A percentile compares a stretch with the other conserved stretches of the same genome.
Conservation (phyloP, 1,140 invertebrate species). For the Stratiolaelaps scimitus region DNA sequence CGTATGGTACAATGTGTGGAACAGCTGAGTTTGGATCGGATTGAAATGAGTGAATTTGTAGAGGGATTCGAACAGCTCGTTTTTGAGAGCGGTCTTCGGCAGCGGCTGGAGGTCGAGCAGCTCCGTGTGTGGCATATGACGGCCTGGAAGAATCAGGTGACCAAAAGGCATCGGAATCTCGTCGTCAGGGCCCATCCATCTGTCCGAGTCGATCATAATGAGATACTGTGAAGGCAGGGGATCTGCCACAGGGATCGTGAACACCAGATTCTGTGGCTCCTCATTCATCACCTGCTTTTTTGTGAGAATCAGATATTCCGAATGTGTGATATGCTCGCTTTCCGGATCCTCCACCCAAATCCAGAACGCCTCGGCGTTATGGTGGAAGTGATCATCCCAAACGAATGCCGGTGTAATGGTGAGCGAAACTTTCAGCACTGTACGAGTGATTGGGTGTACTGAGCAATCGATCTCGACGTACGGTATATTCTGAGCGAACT, state of each 20-base stretch:
- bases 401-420: conserved; percentile 67
- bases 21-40: conserved; percentile 97
- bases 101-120: conserved; percentile 79
- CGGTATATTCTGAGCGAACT: conserved; percentile 73
- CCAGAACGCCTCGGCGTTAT: conserved; percentile 79
- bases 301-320: conserved; percentile 76
- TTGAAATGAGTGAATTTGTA: conserved; percentile 92
- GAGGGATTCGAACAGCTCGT: conserved; percentile 60
- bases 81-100: conserved; percentile 65
- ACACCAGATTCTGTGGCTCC: conserved; percentile 69
- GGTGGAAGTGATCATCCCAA: conserved; percentile 80
- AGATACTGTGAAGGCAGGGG: conserved; percentile 78
- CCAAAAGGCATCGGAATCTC: conserved; percentile 32
- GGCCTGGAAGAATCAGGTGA: conserved; percentile 33
- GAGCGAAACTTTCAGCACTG: conserved; percentile 73
- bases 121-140: conserved; percentile 46
- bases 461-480: conserved; percentile 62
- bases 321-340: conserved; percentile 86
- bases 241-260: conserved; percentile 89
- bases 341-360: conserved; percentile 95
- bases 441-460: conserved; percentile 87
- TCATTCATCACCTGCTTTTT: conserved; percentile 60
- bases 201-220: conserved; percentile 69
- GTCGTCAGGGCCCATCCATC: conserved; percentile 63
- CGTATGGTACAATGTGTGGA: conserved; percentile 88